phyloP scores from a whole-genome alignment of 2,113 vertebrate genomes.

The Notothenia rossii region DNA sequence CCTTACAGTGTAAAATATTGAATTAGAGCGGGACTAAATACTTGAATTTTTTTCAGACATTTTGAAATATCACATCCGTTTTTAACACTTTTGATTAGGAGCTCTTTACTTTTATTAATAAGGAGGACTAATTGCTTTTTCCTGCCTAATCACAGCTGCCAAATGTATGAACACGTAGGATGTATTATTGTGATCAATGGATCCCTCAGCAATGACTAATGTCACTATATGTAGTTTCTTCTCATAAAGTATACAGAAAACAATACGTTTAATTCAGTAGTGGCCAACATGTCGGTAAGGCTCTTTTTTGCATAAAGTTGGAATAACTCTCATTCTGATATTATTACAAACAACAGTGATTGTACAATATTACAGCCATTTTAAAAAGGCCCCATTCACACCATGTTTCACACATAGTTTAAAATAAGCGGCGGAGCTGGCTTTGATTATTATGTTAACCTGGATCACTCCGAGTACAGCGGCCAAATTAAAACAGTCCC shows the following conservation, averaged over 20 bases:
- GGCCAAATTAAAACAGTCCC: slow-evolving; percentile 78
- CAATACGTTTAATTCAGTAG: too few species aligned
- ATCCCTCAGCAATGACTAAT: not conserved
- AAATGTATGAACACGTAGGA: too few species aligned
- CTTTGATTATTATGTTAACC: slow-evolving; percentile 82
- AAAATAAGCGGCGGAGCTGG: slow-evolving; percentile 64
- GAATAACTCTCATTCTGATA: not conserved
- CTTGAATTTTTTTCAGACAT: not conserved
- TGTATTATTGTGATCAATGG: too few species aligned
- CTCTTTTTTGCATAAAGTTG: not conserved
- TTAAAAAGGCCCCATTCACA: slow-evolving; percentile 71
- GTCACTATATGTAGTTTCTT: too few species aligned
- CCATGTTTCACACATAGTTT: slow-evolving; percentile 72
- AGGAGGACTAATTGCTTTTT: too few species aligned
- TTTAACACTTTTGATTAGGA: too few species aligned
- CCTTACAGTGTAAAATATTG: not conserved
- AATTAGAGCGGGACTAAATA: not conserved
- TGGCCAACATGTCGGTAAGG: not conserved
- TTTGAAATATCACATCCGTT: not conserved
- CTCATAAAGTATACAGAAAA: not conserved
- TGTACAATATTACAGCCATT: slow-evolving; percentile 32
- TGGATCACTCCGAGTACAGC: slow-evolving; percentile 71
- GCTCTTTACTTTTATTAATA: too few species aligned
- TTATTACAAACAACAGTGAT: slow-evolving; percentile 38
- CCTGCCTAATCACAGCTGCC: too few species aligned